Evolutionary conservation across 2,888 invertebrate genomes (phyloP).

Genomic region (Athalia rosae): DNA sequence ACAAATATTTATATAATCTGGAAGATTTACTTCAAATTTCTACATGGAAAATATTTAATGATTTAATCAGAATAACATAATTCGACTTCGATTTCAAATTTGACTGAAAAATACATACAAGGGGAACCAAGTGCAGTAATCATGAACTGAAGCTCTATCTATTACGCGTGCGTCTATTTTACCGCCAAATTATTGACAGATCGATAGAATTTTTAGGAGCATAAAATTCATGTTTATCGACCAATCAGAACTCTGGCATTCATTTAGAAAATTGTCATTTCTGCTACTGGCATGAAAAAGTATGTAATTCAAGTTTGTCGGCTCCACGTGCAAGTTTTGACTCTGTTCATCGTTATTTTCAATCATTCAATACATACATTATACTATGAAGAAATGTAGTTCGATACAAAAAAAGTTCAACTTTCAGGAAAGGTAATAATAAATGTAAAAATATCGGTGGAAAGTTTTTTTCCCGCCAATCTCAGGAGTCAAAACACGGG

Average conservation of each 20-base stretch:
- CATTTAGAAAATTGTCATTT: constrained; percentile 36
- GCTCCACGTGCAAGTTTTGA: background rate
- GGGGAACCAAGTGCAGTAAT: background rate
- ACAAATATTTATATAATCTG: background rate
- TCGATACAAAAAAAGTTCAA: constrained; percentile 14
- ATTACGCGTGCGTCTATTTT: background rate
- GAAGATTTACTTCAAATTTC: background rate
- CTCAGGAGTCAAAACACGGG: background rate
- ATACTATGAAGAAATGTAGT: background rate
- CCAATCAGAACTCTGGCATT: constrained; percentile 31
- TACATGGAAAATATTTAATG: background rate
- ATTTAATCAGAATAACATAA: too few species aligned
- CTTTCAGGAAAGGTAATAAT: background rate
- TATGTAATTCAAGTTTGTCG: background rate
- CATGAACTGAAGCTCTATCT: background rate
- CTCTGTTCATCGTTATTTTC: background rate
- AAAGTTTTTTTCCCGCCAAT: background rate
- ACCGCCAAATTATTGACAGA: background rate
- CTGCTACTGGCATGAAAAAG: constrained; percentile 8
- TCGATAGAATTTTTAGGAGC: background rate
- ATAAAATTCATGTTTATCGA: constrained; percentile 30
- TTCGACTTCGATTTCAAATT: too few species aligned
- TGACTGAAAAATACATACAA: too few species aligned
- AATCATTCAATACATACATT: background rate
- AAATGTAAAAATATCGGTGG: too few species aligned